These are phyloP conservation scores for Propithecus deckenii DNA, from an alignment of 2,797 vertebrate species.

Conservation along the genomic window DNA sequence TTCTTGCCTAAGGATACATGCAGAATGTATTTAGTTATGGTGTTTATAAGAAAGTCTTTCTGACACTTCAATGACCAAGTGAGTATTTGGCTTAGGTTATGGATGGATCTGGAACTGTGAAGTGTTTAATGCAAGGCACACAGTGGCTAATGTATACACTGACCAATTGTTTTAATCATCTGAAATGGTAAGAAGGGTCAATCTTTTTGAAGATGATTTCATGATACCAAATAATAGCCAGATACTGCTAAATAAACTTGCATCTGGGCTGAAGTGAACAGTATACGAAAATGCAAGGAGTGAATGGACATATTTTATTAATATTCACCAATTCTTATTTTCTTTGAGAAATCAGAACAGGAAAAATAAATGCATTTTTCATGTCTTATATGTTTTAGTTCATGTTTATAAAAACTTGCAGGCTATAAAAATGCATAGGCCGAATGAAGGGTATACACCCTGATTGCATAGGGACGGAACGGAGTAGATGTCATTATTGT, in stretches of 20 bases:
- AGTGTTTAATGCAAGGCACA: background rate
- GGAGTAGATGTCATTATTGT: background rate
- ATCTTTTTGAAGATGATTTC: background rate
- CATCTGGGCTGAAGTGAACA: background rate
- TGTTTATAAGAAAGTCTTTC: slow-evolving; percentile 65
- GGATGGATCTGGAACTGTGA: slow-evolving; percentile 23
- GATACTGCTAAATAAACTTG: background rate
- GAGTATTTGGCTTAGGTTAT: slow-evolving; percentile 44
- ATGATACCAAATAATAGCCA: background rate
- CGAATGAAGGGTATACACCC: background rate
- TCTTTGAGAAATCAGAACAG: background rate
- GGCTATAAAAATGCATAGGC: background rate
- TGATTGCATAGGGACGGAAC: background rate
- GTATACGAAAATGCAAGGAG: background rate
- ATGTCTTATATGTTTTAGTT: background rate
- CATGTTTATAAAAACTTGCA: background rate
- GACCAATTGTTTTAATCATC: slow-evolving; percentile 41
- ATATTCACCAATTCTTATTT: background rate
- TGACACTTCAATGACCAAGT: slow-evolving; percentile 14
- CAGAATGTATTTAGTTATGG: slow-evolving; percentile 27
- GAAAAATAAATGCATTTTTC: background rate
- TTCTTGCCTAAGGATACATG: background rate
- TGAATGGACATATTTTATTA: background rate
- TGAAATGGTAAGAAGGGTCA: slow-evolving; percentile 32
- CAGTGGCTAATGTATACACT: background rate